Percentiles rank a stretch among this genome's conserved stretches.
Evolutionary conservation across 2,888 invertebrate genomes (phyloP).

Genomic region (Agrypnus murinus): DNA sequence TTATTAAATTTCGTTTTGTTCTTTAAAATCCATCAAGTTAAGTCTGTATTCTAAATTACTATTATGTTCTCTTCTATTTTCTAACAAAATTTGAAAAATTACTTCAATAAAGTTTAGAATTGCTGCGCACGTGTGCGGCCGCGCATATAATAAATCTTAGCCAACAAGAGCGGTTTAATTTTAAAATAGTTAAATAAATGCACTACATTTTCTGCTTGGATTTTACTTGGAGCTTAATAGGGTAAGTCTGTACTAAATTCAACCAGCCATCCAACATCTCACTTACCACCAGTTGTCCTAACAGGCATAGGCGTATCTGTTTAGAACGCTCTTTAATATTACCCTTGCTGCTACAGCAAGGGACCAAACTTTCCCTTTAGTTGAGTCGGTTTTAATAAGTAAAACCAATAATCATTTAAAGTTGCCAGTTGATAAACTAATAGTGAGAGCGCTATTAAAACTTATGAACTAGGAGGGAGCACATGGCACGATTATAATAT

Average conservation of each 20-base stretch:
- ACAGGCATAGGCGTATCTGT: too few species aligned
- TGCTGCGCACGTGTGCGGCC: conserved; percentile 49
- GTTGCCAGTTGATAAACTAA: conserved; percentile 29
- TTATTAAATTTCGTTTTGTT: conserved; percentile 48
- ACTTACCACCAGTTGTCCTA: conserved; percentile 6
- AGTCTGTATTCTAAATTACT: conserved; percentile 30
- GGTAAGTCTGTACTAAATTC: conserved; percentile 14
- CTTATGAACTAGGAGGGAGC: conserved; percentile 33
- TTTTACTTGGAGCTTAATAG: conserved; percentile 37
- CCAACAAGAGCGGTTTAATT: conserved; percentile 47
- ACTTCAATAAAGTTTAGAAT: conserved; percentile 49
- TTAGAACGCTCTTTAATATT: too few species aligned
- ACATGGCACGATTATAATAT: conserved; percentile 43
- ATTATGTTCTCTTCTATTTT: conserved; percentile 35
- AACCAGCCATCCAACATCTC: background rate
- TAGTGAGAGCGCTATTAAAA: conserved; percentile 41
- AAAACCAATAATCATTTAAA: conserved; percentile 13
- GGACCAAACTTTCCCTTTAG: background rate
- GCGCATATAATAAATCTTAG: conserved; percentile 48
- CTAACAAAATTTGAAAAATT: conserved; percentile 50
- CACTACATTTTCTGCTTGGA: conserved; percentile 27
- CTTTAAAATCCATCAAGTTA: conserved; percentile 38
- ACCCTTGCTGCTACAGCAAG: too few species aligned
- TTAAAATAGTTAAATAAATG: conserved; percentile 44
- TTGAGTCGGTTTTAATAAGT: conserved; percentile 5